These are phyloP conservation scores for Caenorhabditis brenneri DNA, from an alignment of 1,140 invertebrate genomes.

Conservation along the genomic window DNA sequence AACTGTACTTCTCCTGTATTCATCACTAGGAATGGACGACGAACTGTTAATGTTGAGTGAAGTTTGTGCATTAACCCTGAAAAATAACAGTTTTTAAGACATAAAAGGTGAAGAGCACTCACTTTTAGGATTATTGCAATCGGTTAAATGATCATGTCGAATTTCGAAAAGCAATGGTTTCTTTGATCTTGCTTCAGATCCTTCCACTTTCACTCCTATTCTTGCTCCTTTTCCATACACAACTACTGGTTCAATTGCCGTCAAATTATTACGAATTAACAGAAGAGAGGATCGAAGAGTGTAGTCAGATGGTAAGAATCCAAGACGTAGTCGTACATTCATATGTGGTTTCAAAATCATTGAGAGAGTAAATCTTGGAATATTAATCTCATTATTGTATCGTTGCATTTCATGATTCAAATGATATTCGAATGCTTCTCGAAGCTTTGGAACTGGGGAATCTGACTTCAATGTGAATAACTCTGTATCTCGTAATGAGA, in stretches of 20 bases:
- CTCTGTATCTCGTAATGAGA: conserved; percentile 74
- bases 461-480: conserved; percentile 71
- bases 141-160: conserved; percentile 81
- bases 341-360: conserved; percentile 73
- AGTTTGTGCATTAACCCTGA: conserved; percentile 74
- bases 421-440: conserved; percentile 72
- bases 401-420: conserved; percentile 27
- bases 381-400: conserved; percentile 51
- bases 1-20: conserved; percentile 82
- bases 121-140: conserved; percentile 76
- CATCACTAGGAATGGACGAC: conserved; percentile 83
- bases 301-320: conserved; percentile 74
- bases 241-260: conserved; percentile 84
- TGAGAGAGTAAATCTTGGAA: conserved; percentile 72
- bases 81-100: conserved; percentile 57
- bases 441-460: conserved; percentile 71
- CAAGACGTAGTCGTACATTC: conserved; percentile 73
- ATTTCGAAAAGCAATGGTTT: conserved; percentile 84
- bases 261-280: conserved; percentile 85
- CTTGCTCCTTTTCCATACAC: conserved; percentile 82
- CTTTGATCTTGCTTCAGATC: conserved; percentile 80
- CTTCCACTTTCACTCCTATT: conserved; percentile 88
- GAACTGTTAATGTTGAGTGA: conserved; percentile 80
- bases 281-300: conserved; percentile 73
- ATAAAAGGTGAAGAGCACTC: too few species aligned